A percentile compares a stretch with the other conserved stretches of the same genome.
Conservation (phyloP, 2,888 invertebrate species). For the Perizoma flavofasciatum region DNA sequence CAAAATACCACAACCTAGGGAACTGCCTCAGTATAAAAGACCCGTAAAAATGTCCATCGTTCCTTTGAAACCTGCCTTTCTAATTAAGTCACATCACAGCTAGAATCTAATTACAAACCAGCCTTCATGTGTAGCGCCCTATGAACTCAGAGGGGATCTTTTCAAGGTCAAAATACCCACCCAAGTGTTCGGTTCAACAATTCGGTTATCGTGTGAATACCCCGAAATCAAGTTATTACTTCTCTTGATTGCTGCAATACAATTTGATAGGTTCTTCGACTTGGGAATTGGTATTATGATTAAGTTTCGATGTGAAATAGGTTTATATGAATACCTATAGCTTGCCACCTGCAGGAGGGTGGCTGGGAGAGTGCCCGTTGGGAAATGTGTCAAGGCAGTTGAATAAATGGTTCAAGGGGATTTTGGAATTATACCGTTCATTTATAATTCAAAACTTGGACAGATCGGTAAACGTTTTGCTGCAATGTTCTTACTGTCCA, state of each 20-base stretch:
- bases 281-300: slow-evolving; percentile 20
- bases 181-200: slow-evolving; percentile 20
- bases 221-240: slow-evolving; percentile 13
- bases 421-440: slow-evolving; percentile 37
- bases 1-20: no score
- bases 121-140: slow-evolving; percentile 25
- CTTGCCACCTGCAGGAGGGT: slow-evolving; percentile 31
- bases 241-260: slow-evolving; percentile 17
- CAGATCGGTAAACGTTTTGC: slow-evolving; percentile 45
- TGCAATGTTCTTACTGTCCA: slow-evolving; percentile 8
- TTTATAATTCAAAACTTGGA: slow-evolving; percentile 36
- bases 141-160: slow-evolving; percentile 22
- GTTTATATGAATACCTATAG: slow-evolving; percentile 33
- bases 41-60: background rate
- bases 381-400: slow-evolving; percentile 59
- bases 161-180: slow-evolving; percentile 34
- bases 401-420: slow-evolving; percentile 60
- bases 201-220: slow-evolving; percentile 12
- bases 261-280: slow-evolving; percentile 24
- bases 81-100: slow-evolving; percentile 17
- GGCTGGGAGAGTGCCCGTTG: slow-evolving; percentile 34
- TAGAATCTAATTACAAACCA: slow-evolving; percentile 36
- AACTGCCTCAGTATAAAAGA: no score
- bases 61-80: slow-evolving; percentile 15
- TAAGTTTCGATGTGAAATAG: slow-evolving; percentile 15